These are phyloP conservation scores for Enchytraeus crypticus DNA, from an alignment of 2,888 invertebrate species.

Conservation along the genomic window DNA sequence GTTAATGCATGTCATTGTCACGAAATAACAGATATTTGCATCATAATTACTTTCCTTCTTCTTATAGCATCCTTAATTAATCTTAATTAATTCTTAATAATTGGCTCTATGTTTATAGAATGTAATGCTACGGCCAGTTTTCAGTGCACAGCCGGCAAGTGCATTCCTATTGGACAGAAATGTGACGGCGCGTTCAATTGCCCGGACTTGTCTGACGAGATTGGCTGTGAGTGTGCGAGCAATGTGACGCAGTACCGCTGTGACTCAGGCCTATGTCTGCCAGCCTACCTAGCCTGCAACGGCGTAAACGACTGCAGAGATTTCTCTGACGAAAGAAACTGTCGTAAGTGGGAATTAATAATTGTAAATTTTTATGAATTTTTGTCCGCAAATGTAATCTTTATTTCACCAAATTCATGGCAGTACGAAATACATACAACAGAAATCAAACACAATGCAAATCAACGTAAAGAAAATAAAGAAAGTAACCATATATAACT, in stretches of 20 bases:
- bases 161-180: slow-evolving; percentile 1
- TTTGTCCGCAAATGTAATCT: no score
- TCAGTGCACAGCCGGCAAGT: background rate
- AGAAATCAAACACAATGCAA: no score
- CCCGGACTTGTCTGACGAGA: slow-evolving; percentile 14
- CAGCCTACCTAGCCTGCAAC: background rate
- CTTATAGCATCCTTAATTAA: no score
- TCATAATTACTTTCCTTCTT: no score
- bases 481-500: no score
- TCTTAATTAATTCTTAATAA: no score
- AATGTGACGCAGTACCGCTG: slow-evolving; percentile 13
- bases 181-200: slow-evolving; percentile 17
- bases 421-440: no score
- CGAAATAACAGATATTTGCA: no score
- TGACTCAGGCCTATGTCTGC: slow-evolving; percentile 9
- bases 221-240: slow-evolving; percentile 1
- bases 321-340: slow-evolving; percentile 9
- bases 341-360: slow-evolving; percentile 10
- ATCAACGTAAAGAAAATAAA: no score
- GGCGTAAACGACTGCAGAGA: slow-evolving; percentile 11
- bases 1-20: no score
- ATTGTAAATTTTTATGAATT: no score
- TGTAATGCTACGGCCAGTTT: background rate
- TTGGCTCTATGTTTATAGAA: background rate
- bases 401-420: no score